These are phyloP conservation scores for Aspidoscelis tigris DNA, from an alignment of 2,113 vertebrate species.

Conservation along the genomic window DNA sequence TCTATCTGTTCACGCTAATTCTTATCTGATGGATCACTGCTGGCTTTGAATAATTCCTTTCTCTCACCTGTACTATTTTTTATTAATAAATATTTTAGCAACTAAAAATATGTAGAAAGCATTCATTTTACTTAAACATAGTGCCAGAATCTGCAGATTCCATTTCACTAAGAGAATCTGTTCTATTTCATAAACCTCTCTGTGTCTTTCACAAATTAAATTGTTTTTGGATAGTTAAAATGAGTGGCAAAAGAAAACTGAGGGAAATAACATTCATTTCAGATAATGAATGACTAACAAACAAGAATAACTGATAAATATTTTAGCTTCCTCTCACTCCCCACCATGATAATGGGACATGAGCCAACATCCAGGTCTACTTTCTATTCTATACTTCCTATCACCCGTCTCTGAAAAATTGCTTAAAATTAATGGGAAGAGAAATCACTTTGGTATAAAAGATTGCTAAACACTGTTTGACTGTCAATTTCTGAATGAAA, in stretches of 20 bases:
- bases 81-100: no score
- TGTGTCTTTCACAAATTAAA: background rate
- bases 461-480: conserved; percentile 7
- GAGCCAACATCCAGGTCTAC: background rate
- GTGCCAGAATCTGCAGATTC: background rate
- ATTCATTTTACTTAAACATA: no score
- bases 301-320: background rate
- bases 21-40: no score
- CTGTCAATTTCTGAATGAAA: conserved; percentile 1
- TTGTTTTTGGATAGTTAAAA: background rate
- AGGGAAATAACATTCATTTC: background rate
- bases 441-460: background rate
- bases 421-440: background rate
- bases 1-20: no score
- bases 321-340: conserved; percentile 4
- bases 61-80: no score
- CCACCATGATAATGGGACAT: background rate
- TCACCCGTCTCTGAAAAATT: background rate
- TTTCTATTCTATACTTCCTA: conserved; percentile 13
- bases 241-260: background rate
- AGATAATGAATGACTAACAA: background rate
- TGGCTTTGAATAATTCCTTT: no score
- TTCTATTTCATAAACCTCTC: background rate
- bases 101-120: no score
- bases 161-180: background rate